Conservation (phyloP, 2,797 vertebrate genomes). For the Odontamblyopus lacepedii region DNA sequence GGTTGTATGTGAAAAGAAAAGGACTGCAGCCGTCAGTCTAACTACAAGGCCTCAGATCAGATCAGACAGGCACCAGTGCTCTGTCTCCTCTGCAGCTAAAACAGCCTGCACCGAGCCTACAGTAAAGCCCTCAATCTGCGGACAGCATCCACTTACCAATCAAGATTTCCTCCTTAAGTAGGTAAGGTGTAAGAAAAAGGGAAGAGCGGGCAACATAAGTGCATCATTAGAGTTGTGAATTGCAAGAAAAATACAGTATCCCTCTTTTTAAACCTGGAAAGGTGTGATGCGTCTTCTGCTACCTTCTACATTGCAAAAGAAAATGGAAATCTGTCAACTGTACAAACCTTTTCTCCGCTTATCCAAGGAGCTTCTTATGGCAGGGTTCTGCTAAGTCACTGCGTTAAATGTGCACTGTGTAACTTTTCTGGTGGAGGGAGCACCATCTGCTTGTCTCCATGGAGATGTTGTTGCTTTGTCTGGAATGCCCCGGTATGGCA, state of each 20-base stretch:
- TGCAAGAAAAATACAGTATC: constrained; percentile 94
- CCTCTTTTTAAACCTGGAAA: constrained; percentile 83
- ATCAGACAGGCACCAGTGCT: constrained; percentile 87
- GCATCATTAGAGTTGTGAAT: constrained; percentile 99
- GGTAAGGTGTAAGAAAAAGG: constrained; percentile 99
- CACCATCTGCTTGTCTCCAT: too few species aligned
- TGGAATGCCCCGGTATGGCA: too few species aligned
- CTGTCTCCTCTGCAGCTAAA: constrained; percentile 89
- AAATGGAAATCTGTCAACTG: too few species aligned
- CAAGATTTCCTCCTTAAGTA: constrained; percentile 99
- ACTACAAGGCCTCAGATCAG: constrained; percentile 87
- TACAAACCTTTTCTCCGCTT: too few species aligned
- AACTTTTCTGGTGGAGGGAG: too few species aligned
- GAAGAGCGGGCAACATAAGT: constrained; percentile 99
- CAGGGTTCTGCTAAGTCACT: too few species aligned
- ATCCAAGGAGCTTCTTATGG: too few species aligned
- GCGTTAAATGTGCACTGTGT: too few species aligned
- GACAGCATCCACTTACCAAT: constrained; percentile 99
- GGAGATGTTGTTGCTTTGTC: too few species aligned
- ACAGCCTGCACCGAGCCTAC: constrained; percentile 89
- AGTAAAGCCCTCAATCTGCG: constrained; percentile 97
- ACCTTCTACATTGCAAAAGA: constrained; percentile 5
- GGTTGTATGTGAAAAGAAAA: constrained; percentile 80
- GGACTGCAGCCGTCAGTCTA: constrained; percentile 80
- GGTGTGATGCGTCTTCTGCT: constrained; percentile 58